Evolutionary conservation across 2,113 vertebrate genomes (phyloP).

Genomic region (Dipodomys spectabilis): DNA sequence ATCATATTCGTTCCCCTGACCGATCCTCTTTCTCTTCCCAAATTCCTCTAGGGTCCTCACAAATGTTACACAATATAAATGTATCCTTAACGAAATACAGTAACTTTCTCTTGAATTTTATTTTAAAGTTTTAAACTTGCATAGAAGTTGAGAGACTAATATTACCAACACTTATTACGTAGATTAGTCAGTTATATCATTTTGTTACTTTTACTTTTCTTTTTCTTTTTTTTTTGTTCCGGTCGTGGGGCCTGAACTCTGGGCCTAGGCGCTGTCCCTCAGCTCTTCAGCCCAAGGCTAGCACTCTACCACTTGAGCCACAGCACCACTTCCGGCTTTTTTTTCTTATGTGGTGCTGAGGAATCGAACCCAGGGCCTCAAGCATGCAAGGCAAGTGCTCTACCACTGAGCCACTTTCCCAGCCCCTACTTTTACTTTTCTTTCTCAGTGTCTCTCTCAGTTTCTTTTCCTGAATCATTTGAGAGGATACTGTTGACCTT

Average conservation of each 20-base stretch:
- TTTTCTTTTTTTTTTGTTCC: no score
- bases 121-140: constrained; percentile 38
- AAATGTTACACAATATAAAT: not conserved
- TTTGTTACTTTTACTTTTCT: constrained; percentile 9
- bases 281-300: no score
- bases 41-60: not conserved
- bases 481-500: constrained; percentile 39
- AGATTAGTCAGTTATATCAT: not conserved
- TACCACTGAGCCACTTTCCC: no score
- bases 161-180: not conserved
- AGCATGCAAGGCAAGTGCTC: no score
- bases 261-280: no score
- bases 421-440: constrained; percentile 10
- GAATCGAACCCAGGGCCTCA: no score
- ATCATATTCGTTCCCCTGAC: no score
- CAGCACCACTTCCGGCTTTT: no score
- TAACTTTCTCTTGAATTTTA: not conserved
- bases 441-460: not conserved
- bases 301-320: no score
- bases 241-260: no score
- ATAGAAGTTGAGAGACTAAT: constrained; percentile 37
- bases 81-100: constrained; percentile 8
- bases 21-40: no score
- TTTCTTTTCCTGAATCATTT: not conserved
- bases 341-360: no score